Conservation (phyloP, 2,888 invertebrate species). For the Mythimna pallens region DNA sequence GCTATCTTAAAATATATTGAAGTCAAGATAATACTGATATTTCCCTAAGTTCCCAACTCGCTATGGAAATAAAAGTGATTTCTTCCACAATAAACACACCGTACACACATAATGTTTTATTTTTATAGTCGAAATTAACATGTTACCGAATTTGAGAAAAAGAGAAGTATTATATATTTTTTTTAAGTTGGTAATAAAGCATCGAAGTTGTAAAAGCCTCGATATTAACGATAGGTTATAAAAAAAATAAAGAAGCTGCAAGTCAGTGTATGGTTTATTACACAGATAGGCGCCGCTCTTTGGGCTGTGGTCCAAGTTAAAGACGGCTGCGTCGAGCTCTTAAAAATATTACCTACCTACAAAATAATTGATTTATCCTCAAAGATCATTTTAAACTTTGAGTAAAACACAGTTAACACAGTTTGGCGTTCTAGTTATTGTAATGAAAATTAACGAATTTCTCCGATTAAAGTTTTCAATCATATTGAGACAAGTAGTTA, state of each 20-base stretch:
- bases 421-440: too few species aligned
- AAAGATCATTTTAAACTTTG: neutral
- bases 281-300: conserved; percentile 82
- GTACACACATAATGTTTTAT: conserved; percentile 71
- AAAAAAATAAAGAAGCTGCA: conserved; percentile 85
- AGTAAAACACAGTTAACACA: too few species aligned
- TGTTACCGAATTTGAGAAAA: conserved; percentile 82
- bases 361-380: neutral
- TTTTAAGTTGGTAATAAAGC: conserved; percentile 84
- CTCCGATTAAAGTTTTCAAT: too few species aligned
- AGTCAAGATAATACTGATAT: conserved; percentile 2
- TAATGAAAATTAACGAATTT: too few species aligned
- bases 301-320: conserved; percentile 50
- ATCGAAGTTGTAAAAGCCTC: conserved; percentile 84
- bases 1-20: neutral
- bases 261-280: conserved; percentile 83
- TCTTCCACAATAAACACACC: conserved; percentile 61
- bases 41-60: conserved; percentile 21
- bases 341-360: neutral
- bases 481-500: too few species aligned
- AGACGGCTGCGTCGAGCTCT: neutral
- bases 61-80: conserved; percentile 56
- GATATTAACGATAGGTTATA: conserved; percentile 87
- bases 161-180: conserved; percentile 67
- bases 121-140: conserved; percentile 87